Percentiles rank a stretch among this genome's conserved stretches.
phyloP scores from a whole-genome alignment of 2,888 invertebrate genomes.

The Pseudoips prasinana region DNA sequence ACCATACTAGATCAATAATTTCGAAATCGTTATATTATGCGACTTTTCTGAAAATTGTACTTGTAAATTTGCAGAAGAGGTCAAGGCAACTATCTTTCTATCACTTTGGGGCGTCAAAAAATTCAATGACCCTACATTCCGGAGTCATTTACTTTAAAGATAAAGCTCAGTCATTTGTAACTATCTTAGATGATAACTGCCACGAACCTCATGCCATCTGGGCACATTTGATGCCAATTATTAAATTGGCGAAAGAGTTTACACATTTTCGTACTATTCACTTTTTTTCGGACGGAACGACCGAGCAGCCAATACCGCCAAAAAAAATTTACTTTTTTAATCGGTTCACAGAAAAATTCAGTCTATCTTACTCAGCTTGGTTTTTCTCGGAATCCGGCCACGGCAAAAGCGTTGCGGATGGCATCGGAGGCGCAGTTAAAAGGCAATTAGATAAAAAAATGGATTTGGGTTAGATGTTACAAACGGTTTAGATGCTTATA shows the following conservation, averaged over 20 bases:
- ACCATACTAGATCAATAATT: conserved; percentile 4
- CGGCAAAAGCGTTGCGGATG: conserved; percentile 12
- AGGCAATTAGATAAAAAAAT: conserved; percentile 4
- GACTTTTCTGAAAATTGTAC: conserved; percentile 12
- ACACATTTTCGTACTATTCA: conserved; percentile 1
- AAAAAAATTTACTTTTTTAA: neutral
- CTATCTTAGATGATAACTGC: conserved; percentile 6
- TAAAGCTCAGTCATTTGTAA: conserved; percentile 11
- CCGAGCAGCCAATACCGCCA: conserved; percentile 5
- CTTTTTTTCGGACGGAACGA: conserved; percentile 12
- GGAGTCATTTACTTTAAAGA: conserved; percentile 4
- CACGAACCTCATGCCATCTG: conserved; percentile 17
- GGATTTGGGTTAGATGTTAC: conserved; percentile 4
- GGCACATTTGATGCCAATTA: conserved; percentile 7
- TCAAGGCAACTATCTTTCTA: conserved; percentile 9
- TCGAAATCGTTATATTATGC: conserved; percentile 10
- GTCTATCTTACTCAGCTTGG: conserved; percentile 5
- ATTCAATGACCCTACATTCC: conserved; percentile 2
- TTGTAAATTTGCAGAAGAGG: conserved; percentile 10
- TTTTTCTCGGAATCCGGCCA: conserved; percentile 12
- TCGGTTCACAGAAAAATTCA: neutral
- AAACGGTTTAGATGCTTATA: conserved; percentile 6
- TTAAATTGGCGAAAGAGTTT: conserved; percentile 2
- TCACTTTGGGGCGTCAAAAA: conserved; percentile 7
- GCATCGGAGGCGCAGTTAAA: conserved; percentile 8